These are phyloP conservation scores for Vicugna pacos DNA, from an alignment of 2,113 vertebrate genomes.

Conservation along the genomic window DNA sequence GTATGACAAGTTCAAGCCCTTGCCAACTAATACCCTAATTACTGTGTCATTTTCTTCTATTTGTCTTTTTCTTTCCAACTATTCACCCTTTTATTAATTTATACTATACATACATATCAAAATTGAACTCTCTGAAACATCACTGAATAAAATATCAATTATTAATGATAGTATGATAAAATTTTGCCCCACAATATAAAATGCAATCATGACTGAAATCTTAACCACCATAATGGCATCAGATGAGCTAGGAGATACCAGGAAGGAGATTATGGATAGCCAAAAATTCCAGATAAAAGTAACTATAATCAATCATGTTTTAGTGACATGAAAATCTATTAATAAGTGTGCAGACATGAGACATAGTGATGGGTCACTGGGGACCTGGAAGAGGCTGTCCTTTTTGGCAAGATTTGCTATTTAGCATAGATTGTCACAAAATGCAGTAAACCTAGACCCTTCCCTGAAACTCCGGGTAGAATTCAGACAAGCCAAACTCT, in stretches of 20 bases:
- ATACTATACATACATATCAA: not conserved
- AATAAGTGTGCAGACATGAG: not conserved
- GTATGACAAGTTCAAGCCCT: slow-evolving; percentile 25
- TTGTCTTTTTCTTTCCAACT: not conserved
- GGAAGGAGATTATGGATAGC: not conserved
- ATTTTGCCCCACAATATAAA: slow-evolving; percentile 2
- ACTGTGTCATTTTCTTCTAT: not conserved
- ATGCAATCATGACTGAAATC: not conserved
- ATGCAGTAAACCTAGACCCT: not conserved
- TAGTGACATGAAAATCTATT: not conserved
- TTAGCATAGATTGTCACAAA: not conserved
- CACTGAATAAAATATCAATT: not conserved
- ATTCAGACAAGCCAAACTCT: not conserved
- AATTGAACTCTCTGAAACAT: not conserved
- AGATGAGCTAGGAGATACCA: not conserved
- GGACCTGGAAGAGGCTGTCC: not conserved
- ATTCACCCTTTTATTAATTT: not conserved
- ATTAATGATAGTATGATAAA: not conserved
- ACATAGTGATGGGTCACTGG: not conserved
- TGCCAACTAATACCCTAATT: not conserved
- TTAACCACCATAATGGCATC: not conserved
- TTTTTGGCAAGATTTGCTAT: not conserved
- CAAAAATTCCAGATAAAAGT: not conserved
- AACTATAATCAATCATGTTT: not conserved
- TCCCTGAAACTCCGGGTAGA: not conserved